Conservation (phyloP, 2,888 invertebrate genomes). For the Spisula subtruncata region DNA sequence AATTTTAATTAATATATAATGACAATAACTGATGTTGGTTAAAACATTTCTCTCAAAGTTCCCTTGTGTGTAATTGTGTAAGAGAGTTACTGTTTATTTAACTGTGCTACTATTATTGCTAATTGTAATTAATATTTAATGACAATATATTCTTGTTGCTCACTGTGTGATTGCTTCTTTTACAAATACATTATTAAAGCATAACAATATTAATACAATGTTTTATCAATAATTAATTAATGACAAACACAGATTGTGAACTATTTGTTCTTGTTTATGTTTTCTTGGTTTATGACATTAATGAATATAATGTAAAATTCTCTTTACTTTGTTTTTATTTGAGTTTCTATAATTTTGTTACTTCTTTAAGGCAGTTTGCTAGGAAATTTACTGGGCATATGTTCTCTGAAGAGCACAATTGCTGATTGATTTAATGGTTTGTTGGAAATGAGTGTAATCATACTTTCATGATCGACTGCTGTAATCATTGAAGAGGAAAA, state of each 20-base stretch:
- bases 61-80: too few species aligned
- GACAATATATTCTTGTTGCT: too few species aligned
- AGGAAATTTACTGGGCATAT: slow-evolving; percentile 7
- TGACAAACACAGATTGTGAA: neutral
- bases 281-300: neutral
- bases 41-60: too few species aligned
- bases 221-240: neutral
- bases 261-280: neutral
- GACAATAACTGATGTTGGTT: too few species aligned
- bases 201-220: neutral
- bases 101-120: too few species aligned
- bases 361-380: neutral
- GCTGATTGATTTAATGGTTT: neutral
- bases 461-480: neutral
- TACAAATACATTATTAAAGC: neutral
- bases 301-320: neutral
- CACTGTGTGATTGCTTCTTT: too few species aligned
- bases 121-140: too few species aligned
- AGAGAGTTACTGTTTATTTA: too few species aligned
- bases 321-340: neutral
- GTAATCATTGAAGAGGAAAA: slow-evolving; percentile 13
- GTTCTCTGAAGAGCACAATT: neutral
- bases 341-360: neutral
- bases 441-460: neutral
- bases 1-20: too few species aligned